Percentiles rank a stretch among this genome's conserved stretches.
Conservation (phyloP, 2,888 invertebrate species). For the Panzeria rudis region DNA sequence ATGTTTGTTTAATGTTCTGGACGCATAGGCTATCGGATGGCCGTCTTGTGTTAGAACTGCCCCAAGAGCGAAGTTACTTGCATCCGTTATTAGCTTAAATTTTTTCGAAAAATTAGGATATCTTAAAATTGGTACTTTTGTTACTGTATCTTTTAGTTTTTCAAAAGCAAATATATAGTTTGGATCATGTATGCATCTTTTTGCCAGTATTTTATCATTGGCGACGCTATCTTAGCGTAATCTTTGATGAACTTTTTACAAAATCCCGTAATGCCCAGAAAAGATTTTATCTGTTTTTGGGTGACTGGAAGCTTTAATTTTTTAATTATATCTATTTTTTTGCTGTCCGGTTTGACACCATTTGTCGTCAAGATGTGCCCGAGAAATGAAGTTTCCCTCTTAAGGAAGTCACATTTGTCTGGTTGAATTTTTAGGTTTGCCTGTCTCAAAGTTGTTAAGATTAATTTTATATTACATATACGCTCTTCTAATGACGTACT, state of each 20-base stretch:
- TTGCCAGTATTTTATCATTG: no score
- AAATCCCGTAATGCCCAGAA: not conserved
- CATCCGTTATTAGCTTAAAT: no score
- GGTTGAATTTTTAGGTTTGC: not conserved
- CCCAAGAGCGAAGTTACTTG: no score
- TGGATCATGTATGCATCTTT: slow-evolving; percentile 38
- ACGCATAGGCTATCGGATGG: no score
- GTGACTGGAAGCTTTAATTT: not conserved
- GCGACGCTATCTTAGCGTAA: not conserved
- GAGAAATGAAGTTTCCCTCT: no score
- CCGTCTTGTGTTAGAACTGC: no score
- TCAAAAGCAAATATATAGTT: slow-evolving; percentile 58
- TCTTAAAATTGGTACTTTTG: not conserved
- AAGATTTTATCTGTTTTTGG: no score
- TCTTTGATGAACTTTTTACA: not conserved
- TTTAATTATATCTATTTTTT: not conserved
- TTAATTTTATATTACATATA: not conserved
- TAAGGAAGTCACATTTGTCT: no score
- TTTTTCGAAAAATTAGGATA: no score
- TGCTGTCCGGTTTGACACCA: no score
- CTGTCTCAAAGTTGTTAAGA: not conserved
- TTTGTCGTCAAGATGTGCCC: no score
- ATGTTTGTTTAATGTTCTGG: no score
- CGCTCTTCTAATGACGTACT: not conserved
- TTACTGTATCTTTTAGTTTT: slow-evolving; percentile 57